Percentiles rank a stretch among this genome's conserved stretches.
Conservation (phyloP, 30 jellyfish, hydroid and myxozoan genomes). For the Hydractinia echinata region DNA sequence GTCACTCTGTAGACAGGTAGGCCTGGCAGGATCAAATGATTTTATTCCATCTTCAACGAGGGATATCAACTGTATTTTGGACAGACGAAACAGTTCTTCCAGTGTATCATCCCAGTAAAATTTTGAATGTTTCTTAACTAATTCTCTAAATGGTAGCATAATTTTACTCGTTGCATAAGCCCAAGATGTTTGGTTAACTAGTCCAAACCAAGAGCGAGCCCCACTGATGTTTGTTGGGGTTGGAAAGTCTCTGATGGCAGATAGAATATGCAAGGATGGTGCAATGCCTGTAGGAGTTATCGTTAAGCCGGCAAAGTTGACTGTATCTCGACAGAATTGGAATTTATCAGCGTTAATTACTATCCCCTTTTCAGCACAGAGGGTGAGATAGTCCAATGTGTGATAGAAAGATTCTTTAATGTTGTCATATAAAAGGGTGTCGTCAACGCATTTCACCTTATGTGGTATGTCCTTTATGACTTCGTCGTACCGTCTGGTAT, state of each 20-base stretch:
- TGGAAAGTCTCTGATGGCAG: slow-evolving; percentile 34
- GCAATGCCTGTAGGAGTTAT: slow-evolving; percentile 2
- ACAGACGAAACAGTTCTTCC: neutral
- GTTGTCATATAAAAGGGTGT: slow-evolving; percentile 19
- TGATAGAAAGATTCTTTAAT: slow-evolving; percentile 21
- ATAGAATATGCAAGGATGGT: slow-evolving; percentile 15
- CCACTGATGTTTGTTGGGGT: slow-evolving; percentile 29
- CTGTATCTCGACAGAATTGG: slow-evolving; percentile 12
- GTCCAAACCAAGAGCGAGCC: slow-evolving; percentile 17
- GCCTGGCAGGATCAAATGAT: slow-evolving; percentile 2
- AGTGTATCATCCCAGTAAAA: slow-evolving; percentile 10
- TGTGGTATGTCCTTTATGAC: too few species aligned
- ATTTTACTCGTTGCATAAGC: neutral
- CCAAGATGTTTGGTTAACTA: slow-evolving; percentile 22
- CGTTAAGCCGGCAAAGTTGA: slow-evolving; percentile 36
- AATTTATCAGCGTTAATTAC: slow-evolving; percentile 12
- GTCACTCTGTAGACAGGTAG: slow-evolving; percentile 26
- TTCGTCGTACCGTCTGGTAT: too few species aligned
- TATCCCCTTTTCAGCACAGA: slow-evolving; percentile 17
- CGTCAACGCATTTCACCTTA: slow-evolving; percentile 21
- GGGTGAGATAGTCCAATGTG: slow-evolving; percentile 12
- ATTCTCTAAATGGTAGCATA: slow-evolving; percentile 14
- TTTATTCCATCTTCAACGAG: slow-evolving; percentile 1
- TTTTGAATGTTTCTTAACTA: neutral
- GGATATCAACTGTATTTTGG: slow-evolving; percentile 10